Percentiles rank a stretch among this genome's conserved stretches.
These are phyloP conservation scores for Tricholauxania praeusta DNA, from an alignment of 2,888 invertebrate species.

Conservation along the genomic window DNA sequence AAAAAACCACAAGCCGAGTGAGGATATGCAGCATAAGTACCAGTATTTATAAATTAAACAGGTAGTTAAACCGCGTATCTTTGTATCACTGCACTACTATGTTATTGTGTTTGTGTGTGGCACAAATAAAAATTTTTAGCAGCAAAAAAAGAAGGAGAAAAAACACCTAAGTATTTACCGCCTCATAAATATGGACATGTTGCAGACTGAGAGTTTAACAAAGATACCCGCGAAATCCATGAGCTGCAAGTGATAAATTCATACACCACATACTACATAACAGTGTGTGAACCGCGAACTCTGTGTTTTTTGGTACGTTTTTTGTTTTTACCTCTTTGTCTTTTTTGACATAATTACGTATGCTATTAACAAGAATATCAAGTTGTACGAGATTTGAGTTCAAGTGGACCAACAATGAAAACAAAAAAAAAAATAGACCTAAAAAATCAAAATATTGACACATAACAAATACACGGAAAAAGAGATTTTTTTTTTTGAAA, in stretches of 20 bases:
- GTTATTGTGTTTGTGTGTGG: neutral
- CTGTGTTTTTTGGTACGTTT: too few species aligned
- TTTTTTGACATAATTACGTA: neutral
- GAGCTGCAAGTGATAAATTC: conserved; percentile 14
- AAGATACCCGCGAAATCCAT: neutral
- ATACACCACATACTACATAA: conserved; percentile 12
- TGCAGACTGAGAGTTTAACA: neutral
- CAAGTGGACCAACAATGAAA: neutral
- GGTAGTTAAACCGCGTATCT: neutral
- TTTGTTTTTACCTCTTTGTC: too few species aligned
- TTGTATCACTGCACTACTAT: neutral
- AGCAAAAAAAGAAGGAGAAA: neutral
- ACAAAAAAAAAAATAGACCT: neutral
- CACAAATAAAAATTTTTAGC: neutral
- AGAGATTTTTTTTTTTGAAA: neutral
- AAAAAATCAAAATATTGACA: neutral
- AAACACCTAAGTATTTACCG: neutral
- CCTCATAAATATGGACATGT: neutral
- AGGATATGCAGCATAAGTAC: too few species aligned
- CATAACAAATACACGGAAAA: neutral
- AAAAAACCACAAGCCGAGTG: neutral
- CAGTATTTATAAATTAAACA: too few species aligned
- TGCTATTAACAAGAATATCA: conserved; percentile 5
- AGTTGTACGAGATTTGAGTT: neutral
- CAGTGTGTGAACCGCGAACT: conserved; percentile 15